These are phyloP conservation scores for Prunella himalayana DNA, from an alignment of 2,113 vertebrate species.

Conservation along the genomic window DNA sequence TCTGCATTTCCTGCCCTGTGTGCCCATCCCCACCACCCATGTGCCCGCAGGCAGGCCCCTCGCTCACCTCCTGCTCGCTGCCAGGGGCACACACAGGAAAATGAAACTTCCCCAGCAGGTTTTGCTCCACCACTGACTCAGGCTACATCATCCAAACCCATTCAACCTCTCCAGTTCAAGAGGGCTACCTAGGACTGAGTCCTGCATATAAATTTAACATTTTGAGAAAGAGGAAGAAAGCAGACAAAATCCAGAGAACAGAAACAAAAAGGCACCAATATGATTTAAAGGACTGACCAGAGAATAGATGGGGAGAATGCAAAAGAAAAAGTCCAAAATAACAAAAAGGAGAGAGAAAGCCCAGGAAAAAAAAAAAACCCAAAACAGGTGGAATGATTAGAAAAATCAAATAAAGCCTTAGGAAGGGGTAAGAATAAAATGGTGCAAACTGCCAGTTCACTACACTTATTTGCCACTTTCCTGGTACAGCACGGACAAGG, in stretches of 20 bases:
- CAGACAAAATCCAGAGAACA: background rate
- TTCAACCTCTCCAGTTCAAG: background rate
- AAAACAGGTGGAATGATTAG: fast-evolving
- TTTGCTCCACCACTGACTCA: background rate
- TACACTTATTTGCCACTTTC: background rate
- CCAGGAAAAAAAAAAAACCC: fast-evolving
- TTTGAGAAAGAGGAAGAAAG: background rate
- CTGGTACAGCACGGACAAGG: fast-evolving
- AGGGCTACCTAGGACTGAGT: background rate
- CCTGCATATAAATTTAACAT: background rate
- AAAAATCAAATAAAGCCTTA: background rate
- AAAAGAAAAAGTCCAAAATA: background rate
- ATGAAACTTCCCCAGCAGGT: background rate
- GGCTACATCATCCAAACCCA: background rate
- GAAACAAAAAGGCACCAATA: background rate
- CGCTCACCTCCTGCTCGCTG: background rate
- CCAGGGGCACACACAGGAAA: background rate
- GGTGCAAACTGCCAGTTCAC: background rate
- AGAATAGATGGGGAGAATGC: background rate
- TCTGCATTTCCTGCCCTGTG: background rate
- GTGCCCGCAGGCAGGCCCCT: background rate
- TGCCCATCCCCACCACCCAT: background rate
- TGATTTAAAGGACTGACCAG: background rate
- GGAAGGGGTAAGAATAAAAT: background rate
- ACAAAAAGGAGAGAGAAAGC: background rate